Evolutionary conservation across 2,888 invertebrate species (phyloP).

Genomic region (Apodemia duryi): DNA sequence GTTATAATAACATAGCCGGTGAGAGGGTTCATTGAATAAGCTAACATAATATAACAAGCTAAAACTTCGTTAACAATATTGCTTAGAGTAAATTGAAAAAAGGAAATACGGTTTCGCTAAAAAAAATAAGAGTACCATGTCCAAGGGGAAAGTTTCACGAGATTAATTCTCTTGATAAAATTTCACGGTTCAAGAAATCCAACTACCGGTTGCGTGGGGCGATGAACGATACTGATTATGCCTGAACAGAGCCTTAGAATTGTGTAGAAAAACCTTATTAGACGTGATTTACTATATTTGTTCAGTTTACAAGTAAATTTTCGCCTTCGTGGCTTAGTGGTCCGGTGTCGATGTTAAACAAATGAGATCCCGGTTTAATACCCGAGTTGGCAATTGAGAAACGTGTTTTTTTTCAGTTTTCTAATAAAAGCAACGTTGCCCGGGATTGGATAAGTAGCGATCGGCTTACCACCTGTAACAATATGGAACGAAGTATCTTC

Average conservation of each 20-base stretch:
- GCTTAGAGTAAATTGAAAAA: constrained; percentile 5
- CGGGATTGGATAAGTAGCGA: too few relatives aligned
- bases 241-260: constrained; percentile 46
- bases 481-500: too few relatives aligned
- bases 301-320: too few relatives aligned
- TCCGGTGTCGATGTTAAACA: too few relatives aligned
- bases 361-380: too few relatives aligned
- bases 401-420: too few relatives aligned
- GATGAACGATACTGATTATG: constrained; percentile 77
- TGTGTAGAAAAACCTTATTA: constrained; percentile 32
- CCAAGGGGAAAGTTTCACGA: constrained; percentile 69
- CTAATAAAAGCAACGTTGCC: too few relatives aligned
- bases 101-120: constrained; percentile 38
- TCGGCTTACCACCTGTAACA: too few relatives aligned
- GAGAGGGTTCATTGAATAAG: neutral
- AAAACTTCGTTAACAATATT: neutral
- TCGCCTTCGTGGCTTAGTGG: too few relatives aligned
- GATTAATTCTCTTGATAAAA: constrained; percentile 79
- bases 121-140: constrained; percentile 60
- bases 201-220: constrained; percentile 77
- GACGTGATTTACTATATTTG: neutral
- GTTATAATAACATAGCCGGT: neutral
- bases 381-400: too few relatives aligned
- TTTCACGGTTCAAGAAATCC: constrained; percentile 79
- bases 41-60: neutral